Percentiles rank a stretch among this genome's conserved stretches.
phyloP scores from a whole-genome alignment of 2,888 invertebrate species.

The Zygaena filipendulae region DNA sequence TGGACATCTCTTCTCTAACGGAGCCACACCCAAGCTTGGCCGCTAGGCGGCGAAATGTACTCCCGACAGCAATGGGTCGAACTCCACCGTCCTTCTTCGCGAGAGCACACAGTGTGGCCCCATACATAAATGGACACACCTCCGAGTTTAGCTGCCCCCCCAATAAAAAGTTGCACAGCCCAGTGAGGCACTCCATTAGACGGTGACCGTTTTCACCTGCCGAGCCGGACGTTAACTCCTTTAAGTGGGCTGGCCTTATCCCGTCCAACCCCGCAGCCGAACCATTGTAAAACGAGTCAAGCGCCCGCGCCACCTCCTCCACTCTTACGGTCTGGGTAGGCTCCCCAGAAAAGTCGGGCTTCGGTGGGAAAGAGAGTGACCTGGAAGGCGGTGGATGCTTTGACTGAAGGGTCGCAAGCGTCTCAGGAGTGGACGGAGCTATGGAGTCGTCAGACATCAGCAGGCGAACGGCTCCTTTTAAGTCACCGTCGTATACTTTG shows the following conservation, averaged over 20 bases:
- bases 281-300: neutral
- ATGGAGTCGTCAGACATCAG: constrained; percentile 1
- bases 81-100: constrained; percentile 7
- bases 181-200: neutral
- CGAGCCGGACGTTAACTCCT: too few species aligned
- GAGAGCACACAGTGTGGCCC: constrained; percentile 2
- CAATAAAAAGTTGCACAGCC: constrained; percentile 5
- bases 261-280: constrained; percentile 3
- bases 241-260: constrained; percentile 1
- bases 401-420: neutral
- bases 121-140: too few species aligned
- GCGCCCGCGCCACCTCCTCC: neutral
- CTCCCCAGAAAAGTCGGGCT: neutral
- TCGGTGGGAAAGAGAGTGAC: neutral
- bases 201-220: constrained; percentile 1
- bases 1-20: constrained; percentile 1
- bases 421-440: neutral
- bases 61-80: constrained; percentile 6
- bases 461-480: constrained; percentile 4
- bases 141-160: too few species aligned
- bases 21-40: constrained; percentile 4
- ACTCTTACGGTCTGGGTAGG: neutral
- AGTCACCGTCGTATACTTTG: constrained; percentile 5
- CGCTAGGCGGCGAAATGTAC: constrained; percentile 1
- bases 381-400: constrained; percentile 1